Evolutionary conservation across 2,113 vertebrate species (phyloP).

Genomic region (Sisor rabdophorus): DNA sequence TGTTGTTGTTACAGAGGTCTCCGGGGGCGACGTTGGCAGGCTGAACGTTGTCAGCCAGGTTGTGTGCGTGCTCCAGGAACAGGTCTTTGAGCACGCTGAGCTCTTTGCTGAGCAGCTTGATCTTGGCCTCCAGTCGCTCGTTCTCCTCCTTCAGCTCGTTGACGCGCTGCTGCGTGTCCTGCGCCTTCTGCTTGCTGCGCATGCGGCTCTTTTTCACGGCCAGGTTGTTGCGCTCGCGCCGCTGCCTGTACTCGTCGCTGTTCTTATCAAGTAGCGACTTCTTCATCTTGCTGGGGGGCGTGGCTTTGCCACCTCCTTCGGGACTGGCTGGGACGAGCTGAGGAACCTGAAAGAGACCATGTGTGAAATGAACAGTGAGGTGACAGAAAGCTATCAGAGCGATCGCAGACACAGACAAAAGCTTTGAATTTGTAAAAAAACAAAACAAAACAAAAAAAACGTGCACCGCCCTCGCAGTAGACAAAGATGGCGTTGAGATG

Average conservation of each 20-base stretch:
- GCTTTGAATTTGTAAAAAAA: too few species aligned
- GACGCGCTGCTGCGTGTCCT: slow-evolving; percentile 91
- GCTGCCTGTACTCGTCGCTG: slow-evolving; percentile 90
- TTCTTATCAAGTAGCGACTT: slow-evolving; percentile 80
- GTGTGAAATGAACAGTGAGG: too few species aligned
- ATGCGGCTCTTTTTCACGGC: slow-evolving; percentile 96
- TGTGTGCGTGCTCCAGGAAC: slow-evolving; percentile 97
- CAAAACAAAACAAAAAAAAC: too few species aligned
- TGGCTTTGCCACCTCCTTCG: slow-evolving; percentile 80
- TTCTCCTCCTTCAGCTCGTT: slow-evolving; percentile 99
- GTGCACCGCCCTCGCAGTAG: too few species aligned
- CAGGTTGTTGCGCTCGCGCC: slow-evolving; percentile 95
- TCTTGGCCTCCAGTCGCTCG: slow-evolving; percentile 95
- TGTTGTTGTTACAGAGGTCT: slow-evolving; percentile 48
- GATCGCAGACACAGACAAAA: too few species aligned
- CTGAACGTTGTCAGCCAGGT: slow-evolving; percentile 88
- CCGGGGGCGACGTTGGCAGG: slow-evolving; percentile 65
- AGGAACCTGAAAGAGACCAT: slow-evolving; percentile 64
- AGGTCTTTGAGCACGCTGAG: slow-evolving; percentile 97
- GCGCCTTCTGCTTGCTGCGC: slow-evolving; percentile 97
- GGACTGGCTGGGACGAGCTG: slow-evolving; percentile 78
- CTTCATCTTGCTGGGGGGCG: slow-evolving; percentile 82
- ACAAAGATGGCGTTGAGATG: too few species aligned
- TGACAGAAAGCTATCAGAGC: too few species aligned
- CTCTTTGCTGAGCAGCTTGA: slow-evolving; percentile 96